These are phyloP conservation scores for Ditylenchus weischeri DNA, from an alignment of 2,888 invertebrate species.

Conservation along the genomic window DNA sequence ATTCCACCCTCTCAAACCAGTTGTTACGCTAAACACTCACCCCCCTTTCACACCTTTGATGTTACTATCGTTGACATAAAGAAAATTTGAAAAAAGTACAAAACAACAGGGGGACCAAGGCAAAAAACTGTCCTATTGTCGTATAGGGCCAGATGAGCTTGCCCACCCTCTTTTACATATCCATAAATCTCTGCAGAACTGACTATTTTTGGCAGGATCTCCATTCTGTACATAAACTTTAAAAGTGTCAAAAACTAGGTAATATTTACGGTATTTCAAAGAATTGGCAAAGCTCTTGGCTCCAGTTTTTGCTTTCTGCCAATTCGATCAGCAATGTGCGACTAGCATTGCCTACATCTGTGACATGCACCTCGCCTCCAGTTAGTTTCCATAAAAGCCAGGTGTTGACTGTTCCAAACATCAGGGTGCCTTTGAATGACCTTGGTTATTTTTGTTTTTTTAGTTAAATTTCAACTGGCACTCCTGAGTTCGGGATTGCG, in stretches of 20 bases:
- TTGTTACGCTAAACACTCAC: no score
- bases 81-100: no score
- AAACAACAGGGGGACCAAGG: no score
- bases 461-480: no score
- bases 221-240: constrained; percentile 57
- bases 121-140: no score
- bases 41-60: no score
- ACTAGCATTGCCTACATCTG: constrained; percentile 91
- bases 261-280: constrained; percentile 71
- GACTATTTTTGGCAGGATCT: constrained; percentile 74
- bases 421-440: constrained; percentile 37
- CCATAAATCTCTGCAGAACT: constrained; percentile 83
- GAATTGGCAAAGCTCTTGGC: constrained; percentile 73
- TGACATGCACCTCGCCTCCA: constrained; percentile 74
- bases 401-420: constrained; percentile 78
- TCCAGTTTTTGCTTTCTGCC: constrained; percentile 49
- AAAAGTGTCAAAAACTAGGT: neutral
- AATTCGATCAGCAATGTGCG: constrained; percentile 88
- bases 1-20: no score
- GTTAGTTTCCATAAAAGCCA: constrained; percentile 95
- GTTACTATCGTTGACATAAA: no score
- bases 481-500: no score
- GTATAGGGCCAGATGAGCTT: no score
- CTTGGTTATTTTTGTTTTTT: neutral
- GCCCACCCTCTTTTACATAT: constrained; percentile 67